Conservation (phyloP, 2,113 vertebrate species). For the Campylomormyrus numenius region DNA sequence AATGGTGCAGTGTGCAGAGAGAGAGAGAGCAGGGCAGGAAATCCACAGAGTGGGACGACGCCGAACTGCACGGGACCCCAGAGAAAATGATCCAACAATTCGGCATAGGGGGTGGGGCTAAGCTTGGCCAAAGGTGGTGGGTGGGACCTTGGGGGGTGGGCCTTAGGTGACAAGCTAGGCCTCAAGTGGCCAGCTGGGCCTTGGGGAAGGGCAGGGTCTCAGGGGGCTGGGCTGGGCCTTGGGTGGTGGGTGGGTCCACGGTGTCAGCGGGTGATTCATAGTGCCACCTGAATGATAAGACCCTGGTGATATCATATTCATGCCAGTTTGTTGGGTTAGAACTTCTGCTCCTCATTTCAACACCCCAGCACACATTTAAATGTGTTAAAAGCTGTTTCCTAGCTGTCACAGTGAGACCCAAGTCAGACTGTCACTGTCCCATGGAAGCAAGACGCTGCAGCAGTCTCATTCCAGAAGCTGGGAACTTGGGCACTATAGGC, state of each 20-base stretch:
- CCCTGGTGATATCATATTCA: background rate
- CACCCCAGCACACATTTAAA: background rate
- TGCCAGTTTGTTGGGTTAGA: background rate
- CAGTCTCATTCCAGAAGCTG: background rate
- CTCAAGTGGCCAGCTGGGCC: background rate
- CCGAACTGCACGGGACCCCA: background rate
- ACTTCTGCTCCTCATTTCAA: background rate
- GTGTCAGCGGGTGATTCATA: background rate
- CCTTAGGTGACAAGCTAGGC: background rate
- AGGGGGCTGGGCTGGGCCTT: background rate
- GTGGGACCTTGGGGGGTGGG: background rate
- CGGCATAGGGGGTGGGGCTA: background rate
- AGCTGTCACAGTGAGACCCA: background rate
- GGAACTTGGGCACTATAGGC: background rate
- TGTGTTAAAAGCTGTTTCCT: background rate
- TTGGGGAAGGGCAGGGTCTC: background rate
- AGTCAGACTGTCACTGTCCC: background rate
- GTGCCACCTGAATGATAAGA: background rate
- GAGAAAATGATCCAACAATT: background rate
- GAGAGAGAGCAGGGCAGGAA: background rate
- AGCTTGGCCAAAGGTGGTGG: background rate
- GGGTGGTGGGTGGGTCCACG: background rate
- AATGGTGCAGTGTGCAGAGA: constrained; percentile 32
- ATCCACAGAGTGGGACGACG: background rate
- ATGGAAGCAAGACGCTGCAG: background rate